Evolutionary conservation across 2,113 vertebrate genomes (phyloP).

Genomic region (Cariama cristata): DNA sequence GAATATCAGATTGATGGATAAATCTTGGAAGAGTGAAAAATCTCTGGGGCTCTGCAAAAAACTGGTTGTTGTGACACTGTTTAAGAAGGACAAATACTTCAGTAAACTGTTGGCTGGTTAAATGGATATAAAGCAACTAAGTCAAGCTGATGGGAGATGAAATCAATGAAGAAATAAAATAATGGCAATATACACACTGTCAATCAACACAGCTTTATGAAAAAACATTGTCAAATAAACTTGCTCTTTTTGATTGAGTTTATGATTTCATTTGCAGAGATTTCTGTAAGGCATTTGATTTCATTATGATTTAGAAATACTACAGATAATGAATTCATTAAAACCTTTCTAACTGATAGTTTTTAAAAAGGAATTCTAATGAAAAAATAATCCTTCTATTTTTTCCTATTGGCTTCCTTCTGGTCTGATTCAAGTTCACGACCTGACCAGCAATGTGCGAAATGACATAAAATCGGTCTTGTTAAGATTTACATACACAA

Average conservation of each 20-base stretch:
- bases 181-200: neutral
- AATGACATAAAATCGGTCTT: neutral
- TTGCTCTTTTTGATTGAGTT: neutral
- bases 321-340: neutral
- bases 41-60: neutral
- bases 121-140: neutral
- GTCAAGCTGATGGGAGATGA: neutral
- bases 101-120: neutral
- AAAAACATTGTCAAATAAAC: neutral
- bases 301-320: neutral
- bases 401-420: neutral
- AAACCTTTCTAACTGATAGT: neutral
- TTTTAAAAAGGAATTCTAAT: neutral
- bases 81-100: neutral
- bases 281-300: neutral
- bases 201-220: neutral
- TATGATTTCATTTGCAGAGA: neutral
- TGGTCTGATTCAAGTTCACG: neutral
- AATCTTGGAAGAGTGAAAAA: neutral
- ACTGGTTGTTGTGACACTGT: neutral
- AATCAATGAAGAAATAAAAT: slow-evolving; percentile 23
- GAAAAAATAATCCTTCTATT: neutral
- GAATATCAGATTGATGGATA: neutral
- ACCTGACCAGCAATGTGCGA: neutral
- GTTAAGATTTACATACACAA: neutral